Evolutionary conservation across 2,888 invertebrate genomes (phyloP).

Genomic region (Drosophila prolongata): DNA sequence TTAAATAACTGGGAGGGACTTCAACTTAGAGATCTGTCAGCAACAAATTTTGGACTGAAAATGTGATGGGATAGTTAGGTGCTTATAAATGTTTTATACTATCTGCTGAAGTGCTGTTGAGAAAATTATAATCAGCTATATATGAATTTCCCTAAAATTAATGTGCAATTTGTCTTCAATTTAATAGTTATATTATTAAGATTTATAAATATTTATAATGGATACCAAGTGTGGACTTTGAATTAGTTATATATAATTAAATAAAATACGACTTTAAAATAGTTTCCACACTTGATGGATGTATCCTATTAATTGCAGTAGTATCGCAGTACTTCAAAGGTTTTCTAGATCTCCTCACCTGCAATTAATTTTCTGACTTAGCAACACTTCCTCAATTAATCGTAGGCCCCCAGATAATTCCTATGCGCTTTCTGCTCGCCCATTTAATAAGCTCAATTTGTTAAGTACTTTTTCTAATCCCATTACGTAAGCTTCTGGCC

Average conservation of each 20-base stretch:
- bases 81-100: background rate
- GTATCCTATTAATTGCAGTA: background rate
- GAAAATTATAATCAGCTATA: background rate
- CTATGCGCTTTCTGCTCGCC: background rate
- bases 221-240: too few relatives aligned
- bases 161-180: too few relatives aligned
- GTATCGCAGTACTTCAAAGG: slow-evolving; percentile 20
- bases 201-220: too few relatives aligned
- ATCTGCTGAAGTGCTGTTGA: background rate
- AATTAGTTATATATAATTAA: too few relatives aligned
- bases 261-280: background rate
- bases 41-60: slow-evolving; percentile 6
- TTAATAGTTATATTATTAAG: too few relatives aligned
- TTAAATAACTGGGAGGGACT: slow-evolving; percentile 4
- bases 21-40: slow-evolving; percentile 26
- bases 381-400: slow-evolving; percentile 21
- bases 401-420: background rate
- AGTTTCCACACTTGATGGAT: too few relatives aligned
- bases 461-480: slow-evolving; percentile 11
- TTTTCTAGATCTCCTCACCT: background rate
- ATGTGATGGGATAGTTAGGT: slow-evolving; percentile 11
- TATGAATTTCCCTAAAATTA: too few relatives aligned
- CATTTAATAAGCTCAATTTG: slow-evolving; percentile 16
- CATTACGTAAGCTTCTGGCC: slow-evolving; percentile 5
- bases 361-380: slow-evolving; percentile 27